Evolutionary conservation across 1,140 invertebrate species (phyloP).

Genomic region (Saccostrea glomerata): DNA sequence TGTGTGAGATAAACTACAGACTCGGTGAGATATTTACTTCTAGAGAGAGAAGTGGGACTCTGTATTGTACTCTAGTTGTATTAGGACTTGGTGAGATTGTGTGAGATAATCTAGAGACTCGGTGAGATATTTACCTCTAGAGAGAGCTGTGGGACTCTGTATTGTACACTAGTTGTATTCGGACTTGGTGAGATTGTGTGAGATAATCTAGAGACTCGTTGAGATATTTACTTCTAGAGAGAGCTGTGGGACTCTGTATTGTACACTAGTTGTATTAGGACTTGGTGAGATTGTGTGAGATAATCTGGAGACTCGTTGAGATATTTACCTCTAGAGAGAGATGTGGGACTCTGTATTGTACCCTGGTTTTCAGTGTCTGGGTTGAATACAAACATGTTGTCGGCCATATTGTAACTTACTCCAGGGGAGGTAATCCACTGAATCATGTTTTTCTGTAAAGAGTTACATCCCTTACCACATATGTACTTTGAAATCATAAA

Average conservation of each 20-base stretch:
- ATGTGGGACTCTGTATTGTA: conserved; percentile 69
- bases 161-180: background rate
- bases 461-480: background rate
- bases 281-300: background rate
- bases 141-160: conserved; percentile 57
- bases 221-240: conserved; percentile 50
- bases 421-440: conserved; percentile 66
- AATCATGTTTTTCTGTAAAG: conserved; percentile 67
- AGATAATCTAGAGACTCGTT: background rate
- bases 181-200: background rate
- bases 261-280: no score
- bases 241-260: background rate
- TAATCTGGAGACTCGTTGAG: background rate
- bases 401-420: conserved; percentile 55
- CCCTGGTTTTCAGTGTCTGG: conserved; percentile 48
- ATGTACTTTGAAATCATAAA: background rate
- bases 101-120: background rate
- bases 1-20: background rate
- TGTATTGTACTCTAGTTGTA: background rate
- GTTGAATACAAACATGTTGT: conserved; percentile 58
- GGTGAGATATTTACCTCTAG: conserved; percentile 45
- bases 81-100: background rate
- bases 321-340: conserved; percentile 62
- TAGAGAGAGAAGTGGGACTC: background rate
- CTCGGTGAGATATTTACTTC: conserved; percentile 49